Percentiles rank a stretch among this genome's conserved stretches.
These are phyloP conservation scores for Leptopilina clavipes DNA, from an alignment of 1,140 invertebrate genomes.

Conservation along the genomic window DNA sequence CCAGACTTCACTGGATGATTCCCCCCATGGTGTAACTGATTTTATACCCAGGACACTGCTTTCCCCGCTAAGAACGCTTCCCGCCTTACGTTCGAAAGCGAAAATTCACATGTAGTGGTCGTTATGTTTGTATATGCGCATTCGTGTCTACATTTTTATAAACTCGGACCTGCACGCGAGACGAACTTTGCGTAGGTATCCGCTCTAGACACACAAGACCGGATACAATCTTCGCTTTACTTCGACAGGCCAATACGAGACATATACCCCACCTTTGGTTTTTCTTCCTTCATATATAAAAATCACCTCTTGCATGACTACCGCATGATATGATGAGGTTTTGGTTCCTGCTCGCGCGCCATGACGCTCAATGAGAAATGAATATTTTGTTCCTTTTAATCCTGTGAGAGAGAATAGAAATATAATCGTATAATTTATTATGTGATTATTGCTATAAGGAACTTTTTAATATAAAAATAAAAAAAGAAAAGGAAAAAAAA, in stretches of 20 bases:
- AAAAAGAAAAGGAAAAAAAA: too few relatives aligned
- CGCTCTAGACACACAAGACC: conserved; percentile 41
- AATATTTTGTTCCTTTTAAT: conserved; percentile 20
- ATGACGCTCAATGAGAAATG: neutral
- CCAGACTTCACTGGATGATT: conserved; percentile 70
- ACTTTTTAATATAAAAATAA: too few relatives aligned
- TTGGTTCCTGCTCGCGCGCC: conserved; percentile 3
- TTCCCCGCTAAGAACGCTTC: conserved; percentile 63
- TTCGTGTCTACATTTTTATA: conserved; percentile 52
- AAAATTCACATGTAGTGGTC: conserved; percentile 54
- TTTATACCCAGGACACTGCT: conserved; percentile 67
- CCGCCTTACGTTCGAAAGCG: conserved; percentile 62
- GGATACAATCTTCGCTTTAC: conserved; percentile 52
- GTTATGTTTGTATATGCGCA: conserved; percentile 49
- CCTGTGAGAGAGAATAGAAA: neutral
- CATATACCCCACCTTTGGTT: conserved; percentile 42
- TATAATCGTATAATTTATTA: neutral
- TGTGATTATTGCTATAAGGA: neutral
- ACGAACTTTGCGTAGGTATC: conserved; percentile 49
- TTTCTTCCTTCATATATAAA: conserved; percentile 36
- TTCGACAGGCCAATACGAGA: conserved; percentile 40
- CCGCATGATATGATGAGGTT: conserved; percentile 36
- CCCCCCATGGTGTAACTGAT: conserved; percentile 62
- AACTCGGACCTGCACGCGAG: conserved; percentile 49
- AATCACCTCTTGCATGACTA: conserved; percentile 55